phyloP scores from a whole-genome alignment of 2,888 invertebrate species.

The Drosophila nigricruria region DNA sequence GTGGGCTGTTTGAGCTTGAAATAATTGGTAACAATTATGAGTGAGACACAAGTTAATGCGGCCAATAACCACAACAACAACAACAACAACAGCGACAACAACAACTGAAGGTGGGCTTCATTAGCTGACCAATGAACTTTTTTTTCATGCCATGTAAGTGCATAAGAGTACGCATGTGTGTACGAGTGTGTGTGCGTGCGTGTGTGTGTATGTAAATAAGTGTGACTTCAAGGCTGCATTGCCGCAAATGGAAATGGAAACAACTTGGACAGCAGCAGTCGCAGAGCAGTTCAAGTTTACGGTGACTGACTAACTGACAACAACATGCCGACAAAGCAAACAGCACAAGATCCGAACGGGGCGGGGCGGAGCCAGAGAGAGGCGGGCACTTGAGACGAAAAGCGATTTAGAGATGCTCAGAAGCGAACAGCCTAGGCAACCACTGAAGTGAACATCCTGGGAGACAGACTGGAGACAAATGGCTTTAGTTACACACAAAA shows the following conservation, averaged over 20 bases:
- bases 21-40: constrained; percentile 66
- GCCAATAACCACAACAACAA: constrained; percentile 43
- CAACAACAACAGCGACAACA: constrained; percentile 1
- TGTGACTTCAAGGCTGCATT: constrained; percentile 58
- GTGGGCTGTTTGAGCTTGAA: constrained; percentile 57
- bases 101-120: constrained; percentile 67
- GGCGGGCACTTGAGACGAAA: constrained; percentile 64
- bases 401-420: constrained; percentile 39
- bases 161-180: constrained; percentile 38
- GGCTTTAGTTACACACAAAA: constrained; percentile 18
- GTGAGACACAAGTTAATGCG: constrained; percentile 25
- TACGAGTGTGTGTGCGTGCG: background rate
- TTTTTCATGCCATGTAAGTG: constrained; percentile 56
- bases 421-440: constrained; percentile 29
- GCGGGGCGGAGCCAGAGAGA: background rate
- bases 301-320: constrained; percentile 54
- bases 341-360: constrained; percentile 3
- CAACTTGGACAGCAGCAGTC: constrained; percentile 59
- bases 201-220: constrained; percentile 49
- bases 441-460: constrained; percentile 69
- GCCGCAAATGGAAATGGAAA: constrained; percentile 67
- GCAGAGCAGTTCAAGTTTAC: constrained; percentile 66
- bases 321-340: constrained; percentile 69
- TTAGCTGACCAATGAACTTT: constrained; percentile 72
- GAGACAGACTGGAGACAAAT: constrained; percentile 61